Conservation (phyloP, 2,888 invertebrate genomes). For the Lumbricus terrestris region DNA sequence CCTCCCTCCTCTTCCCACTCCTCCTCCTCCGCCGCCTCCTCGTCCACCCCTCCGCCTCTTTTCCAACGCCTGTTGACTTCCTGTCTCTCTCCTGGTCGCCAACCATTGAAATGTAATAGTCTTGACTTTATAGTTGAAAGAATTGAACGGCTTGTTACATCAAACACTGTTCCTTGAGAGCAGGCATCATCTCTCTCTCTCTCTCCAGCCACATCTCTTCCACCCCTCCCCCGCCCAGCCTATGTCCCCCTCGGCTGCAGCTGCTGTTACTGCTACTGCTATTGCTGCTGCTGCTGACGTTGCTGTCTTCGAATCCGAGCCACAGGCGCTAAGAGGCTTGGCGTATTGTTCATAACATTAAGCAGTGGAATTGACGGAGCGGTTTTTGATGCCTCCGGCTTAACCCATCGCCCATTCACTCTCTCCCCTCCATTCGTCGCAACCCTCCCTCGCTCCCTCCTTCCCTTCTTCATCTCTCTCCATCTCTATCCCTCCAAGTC, state of each 20-base stretch:
- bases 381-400: constrained; percentile 3
- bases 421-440: not conserved
- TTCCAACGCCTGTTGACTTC: not conserved
- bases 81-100: not conserved
- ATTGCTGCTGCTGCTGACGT: not conserved
- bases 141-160: not conserved
- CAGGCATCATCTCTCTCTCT: too few relatives aligned
- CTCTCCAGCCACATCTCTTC: not conserved
- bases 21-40: too few relatives aligned
- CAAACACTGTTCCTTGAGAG: not conserved
- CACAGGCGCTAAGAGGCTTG: not conserved
- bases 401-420: not conserved
- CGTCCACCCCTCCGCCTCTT: too few relatives aligned
- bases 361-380: constrained; percentile 3
- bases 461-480: not conserved
- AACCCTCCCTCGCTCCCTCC: too few relatives aligned
- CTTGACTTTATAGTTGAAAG: constrained; percentile 3
- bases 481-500: not conserved
- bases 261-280: not conserved
- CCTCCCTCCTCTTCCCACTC: not conserved
- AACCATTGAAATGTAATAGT: not conserved
- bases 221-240: too few relatives aligned
- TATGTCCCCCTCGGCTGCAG: not conserved
- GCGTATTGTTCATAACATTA: constrained; percentile 3
- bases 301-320: not conserved